A percentile compares a stretch with the other conserved stretches of the same genome.
Conservation (phyloP, 2,113 vertebrate species). For the Picathartes gymnocephalus region DNA sequence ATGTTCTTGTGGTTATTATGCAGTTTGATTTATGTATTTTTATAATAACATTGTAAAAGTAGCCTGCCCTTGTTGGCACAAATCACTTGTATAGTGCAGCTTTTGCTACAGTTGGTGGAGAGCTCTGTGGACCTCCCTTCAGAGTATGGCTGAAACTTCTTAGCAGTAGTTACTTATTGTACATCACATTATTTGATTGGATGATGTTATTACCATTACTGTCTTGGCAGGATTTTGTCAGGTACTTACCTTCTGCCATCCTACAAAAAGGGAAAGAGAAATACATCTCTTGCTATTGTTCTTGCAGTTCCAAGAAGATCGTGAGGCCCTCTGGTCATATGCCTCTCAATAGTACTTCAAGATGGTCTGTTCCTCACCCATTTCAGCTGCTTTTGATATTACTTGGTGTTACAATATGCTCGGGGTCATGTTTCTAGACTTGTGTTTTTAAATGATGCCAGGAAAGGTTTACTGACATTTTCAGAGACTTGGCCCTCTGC, state of each 20-base stretch:
- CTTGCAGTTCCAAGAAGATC: not conserved
- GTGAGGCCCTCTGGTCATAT: accelerated
- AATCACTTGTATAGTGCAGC: not conserved
- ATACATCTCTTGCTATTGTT: not conserved
- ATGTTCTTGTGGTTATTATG: not conserved
- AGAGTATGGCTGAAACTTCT: not conserved
- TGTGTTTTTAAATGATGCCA: not conserved
- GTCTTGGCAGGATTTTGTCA: not conserved
- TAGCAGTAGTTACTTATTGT: not conserved
- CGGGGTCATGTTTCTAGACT: not conserved
- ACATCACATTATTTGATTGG: not conserved
- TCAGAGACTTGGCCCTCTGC: not conserved
- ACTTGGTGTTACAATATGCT: accelerated
- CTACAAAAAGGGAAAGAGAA: not conserved
- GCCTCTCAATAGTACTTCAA: not conserved
- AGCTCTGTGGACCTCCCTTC: not conserved
- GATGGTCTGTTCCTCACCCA: not conserved
- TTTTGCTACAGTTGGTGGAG: not conserved
- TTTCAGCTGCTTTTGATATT: not conserved
- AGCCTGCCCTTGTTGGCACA: not conserved
- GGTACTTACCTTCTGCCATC: not conserved
- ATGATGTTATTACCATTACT: not conserved
- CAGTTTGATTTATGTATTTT: not conserved
- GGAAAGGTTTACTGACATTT: not conserved
- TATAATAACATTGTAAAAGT: not conserved